Evolutionary conservation across 1,140 invertebrate genomes (phyloP), one percentile per base, ranked within the genome.

Genomic region (Rhopalosiphum padi): DNA sequence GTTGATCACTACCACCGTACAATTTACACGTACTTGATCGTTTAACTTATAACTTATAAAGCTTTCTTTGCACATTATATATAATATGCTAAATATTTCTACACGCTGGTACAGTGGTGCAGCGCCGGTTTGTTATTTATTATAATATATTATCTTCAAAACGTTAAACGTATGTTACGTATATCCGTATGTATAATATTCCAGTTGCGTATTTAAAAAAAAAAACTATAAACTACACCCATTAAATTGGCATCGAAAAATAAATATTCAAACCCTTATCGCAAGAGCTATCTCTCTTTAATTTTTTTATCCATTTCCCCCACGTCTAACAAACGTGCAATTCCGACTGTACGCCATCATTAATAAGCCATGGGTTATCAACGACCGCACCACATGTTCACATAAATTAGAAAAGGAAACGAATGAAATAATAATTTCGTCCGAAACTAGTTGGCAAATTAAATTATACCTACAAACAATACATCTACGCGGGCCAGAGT

Each of bases 331-430:
- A n/a, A 85, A 92, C 91, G 91, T 92, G 91, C 68, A 83, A 92
- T 92, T 92, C 53, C 30, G n/a, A 21, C 68, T 18, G n/a, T 51
- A 51, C 46, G 21, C 30, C 18, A 68, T n/a, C 41, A 51, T 77
- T 77, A 46, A 91, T 48, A 83, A 48, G 46, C 68, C 91, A 82
- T 82, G 43, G 91, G 91, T 92, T 92, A 92, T 92, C 91, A 85
- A n/a, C 46, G 37, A 77, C 41, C 23, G 25, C 43, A 2, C 48
- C 46, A 92, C 91, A 91, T 83, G 91, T 46, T 91, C 68, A 83
- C 15, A 48, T 92, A 92, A 85, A 92, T 92, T 51, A 92, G 21
- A 92, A 82, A 85, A 92, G 77, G 68, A 91, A 91, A 68, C 90
- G 23, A 85, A 85, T 15, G 8, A 11, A 23, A 53, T 89, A 53